Conservation (phyloP, 2,113 vertebrate species). For the Murina feae region DNA sequence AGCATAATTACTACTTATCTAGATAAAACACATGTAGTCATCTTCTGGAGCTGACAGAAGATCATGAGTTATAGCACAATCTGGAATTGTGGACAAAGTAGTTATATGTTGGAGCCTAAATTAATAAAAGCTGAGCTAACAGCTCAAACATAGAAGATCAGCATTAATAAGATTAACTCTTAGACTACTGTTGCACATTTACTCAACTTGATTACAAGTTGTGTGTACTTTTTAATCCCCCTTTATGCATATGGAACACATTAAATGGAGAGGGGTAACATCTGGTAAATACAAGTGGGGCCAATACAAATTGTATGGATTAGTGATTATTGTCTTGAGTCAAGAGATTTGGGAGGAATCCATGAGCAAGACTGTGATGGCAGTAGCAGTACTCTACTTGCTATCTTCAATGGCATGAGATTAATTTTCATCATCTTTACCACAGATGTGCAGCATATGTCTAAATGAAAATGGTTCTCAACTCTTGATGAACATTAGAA, state of each 20-base stretch:
- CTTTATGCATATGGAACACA: neutral
- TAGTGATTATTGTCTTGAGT: neutral
- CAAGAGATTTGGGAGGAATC: slow-evolving; percentile 32
- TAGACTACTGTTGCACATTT: neutral
- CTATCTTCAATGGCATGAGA: neutral
- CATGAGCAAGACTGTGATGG: neutral
- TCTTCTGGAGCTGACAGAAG: slow-evolving; percentile 55
- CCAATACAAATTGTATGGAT: slow-evolving; percentile 16
- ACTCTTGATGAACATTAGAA: neutral
- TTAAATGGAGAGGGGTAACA: neutral
- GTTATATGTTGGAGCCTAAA: slow-evolving; percentile 56
- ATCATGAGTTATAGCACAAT: slow-evolving; percentile 48
- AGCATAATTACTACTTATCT: slow-evolving; percentile 59
- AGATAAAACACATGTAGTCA: slow-evolving; percentile 70
- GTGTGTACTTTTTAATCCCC: neutral
- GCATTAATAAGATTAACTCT: slow-evolving; percentile 65
- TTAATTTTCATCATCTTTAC: slow-evolving; percentile 19
- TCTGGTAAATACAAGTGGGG: slow-evolving; percentile 30
- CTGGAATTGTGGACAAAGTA: slow-evolving; percentile 52
- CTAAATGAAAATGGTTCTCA: slow-evolving; percentile 23
- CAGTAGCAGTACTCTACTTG: neutral
- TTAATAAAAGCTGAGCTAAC: slow-evolving; percentile 65
- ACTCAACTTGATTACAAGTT: slow-evolving; percentile 12
- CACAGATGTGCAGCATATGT: slow-evolving; percentile 39
- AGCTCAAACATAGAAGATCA: slow-evolving; percentile 33